Percentiles rank a stretch among this genome's conserved stretches.
Conservation (phyloP, 92 coral and sea anemone species). For the Metridium senile region DNA sequence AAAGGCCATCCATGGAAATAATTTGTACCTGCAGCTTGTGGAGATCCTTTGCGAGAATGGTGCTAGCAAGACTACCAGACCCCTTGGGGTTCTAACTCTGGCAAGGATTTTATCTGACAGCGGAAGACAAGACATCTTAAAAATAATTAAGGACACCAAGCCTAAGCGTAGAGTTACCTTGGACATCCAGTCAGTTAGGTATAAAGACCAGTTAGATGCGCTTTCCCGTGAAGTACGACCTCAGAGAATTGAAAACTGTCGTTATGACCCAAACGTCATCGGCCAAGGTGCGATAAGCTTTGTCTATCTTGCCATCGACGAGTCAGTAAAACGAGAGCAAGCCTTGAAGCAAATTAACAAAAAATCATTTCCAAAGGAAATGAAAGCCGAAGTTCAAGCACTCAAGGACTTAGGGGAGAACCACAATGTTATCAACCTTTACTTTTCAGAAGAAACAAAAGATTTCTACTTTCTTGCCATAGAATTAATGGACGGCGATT, state of each 20-base stretch:
- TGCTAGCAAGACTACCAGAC: conserved; percentile 26
- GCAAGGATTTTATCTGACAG: too few relatives aligned
- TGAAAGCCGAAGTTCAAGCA: conserved; percentile 52
- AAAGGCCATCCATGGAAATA: not conserved
- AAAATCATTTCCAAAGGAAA: conserved; percentile 29
- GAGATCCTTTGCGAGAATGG: conserved; percentile 42
- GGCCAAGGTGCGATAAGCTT: conserved; percentile 64
- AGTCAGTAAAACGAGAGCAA: conserved; percentile 48
- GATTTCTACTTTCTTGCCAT: conserved; percentile 48
- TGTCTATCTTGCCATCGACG: conserved; percentile 60
- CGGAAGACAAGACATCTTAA: too few relatives aligned
- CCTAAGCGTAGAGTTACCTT: too few relatives aligned
- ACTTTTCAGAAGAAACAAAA: conserved; percentile 24
- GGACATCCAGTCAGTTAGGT: too few relatives aligned
- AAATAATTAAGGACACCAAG: too few relatives aligned
- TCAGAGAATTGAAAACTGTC: conserved; percentile 12
- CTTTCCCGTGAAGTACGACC: conserved; percentile 23
- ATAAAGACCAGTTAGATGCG: too few relatives aligned
- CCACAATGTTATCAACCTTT: conserved; percentile 48
- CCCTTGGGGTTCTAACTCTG: too few relatives aligned
- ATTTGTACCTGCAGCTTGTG: conserved; percentile 9
- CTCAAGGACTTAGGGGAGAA: conserved; percentile 35
- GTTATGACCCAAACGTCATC: conserved; percentile 32
- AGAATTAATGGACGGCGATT: conserved; percentile 68
- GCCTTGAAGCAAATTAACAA: conserved; percentile 58